phyloP scores from a whole-genome alignment of 2,888 invertebrate species.

The Mylabris sibirica region DNA sequence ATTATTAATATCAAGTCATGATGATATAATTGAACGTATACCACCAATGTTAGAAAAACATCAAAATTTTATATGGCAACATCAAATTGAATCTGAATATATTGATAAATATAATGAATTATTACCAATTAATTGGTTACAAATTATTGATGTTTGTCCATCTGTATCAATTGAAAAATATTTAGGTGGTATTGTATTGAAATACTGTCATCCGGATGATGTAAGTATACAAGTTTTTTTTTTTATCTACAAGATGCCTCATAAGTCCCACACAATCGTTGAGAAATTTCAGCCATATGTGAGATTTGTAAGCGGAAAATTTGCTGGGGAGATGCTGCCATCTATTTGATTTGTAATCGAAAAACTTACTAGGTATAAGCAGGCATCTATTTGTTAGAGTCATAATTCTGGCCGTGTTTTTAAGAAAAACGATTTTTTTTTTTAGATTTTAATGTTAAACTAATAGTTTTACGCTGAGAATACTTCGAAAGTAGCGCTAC shows the following conservation, averaged over 20 bases:
- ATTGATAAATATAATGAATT: slow-evolving; percentile 70
- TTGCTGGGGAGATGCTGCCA: too few species aligned
- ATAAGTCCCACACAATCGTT: too few species aligned
- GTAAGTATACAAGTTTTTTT: slow-evolving; percentile 48
- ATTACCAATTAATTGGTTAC: slow-evolving; percentile 75
- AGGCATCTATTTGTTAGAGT: too few species aligned
- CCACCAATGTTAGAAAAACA: slow-evolving; percentile 59
- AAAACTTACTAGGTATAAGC: too few species aligned
- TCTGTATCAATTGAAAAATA: slow-evolving; percentile 64
- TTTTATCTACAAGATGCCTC: neutral
- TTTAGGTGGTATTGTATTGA: slow-evolving; percentile 50
- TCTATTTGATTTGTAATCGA: too few species aligned
- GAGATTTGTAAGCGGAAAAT: too few species aligned
- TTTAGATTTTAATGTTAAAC: too few species aligned
- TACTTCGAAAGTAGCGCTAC: too few species aligned
- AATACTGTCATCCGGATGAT: slow-evolving; percentile 55
- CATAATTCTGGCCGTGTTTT: too few species aligned
- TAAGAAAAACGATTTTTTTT: too few species aligned
- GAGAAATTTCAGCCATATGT: too few species aligned
- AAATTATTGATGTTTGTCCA: slow-evolving; percentile 67
- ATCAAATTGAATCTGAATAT: slow-evolving; percentile 63
- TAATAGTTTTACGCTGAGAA: too few species aligned
- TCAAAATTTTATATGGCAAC: slow-evolving; percentile 61
- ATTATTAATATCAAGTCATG: slow-evolving; percentile 47
- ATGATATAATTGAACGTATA: slow-evolving; percentile 55